These are phyloP conservation scores for Euproctis similis DNA, from an alignment of 2,888 invertebrate genomes.

Conservation along the genomic window DNA sequence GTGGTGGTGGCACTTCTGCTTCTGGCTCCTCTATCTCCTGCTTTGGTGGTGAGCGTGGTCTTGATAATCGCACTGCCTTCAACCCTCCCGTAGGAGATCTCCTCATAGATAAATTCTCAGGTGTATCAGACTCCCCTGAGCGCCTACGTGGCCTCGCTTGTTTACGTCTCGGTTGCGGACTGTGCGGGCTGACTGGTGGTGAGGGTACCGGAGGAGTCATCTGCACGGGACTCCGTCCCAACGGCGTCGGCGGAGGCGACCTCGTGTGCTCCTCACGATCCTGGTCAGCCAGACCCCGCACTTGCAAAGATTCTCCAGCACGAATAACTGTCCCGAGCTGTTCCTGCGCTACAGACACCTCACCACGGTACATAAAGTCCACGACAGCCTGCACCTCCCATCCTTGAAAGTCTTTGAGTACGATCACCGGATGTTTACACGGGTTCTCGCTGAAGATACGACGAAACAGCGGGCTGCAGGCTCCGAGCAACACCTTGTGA, in stretches of 20 bases:
- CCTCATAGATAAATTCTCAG: conserved; percentile 79
- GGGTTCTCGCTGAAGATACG: conserved; percentile 92
- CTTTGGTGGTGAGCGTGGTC: conserved; percentile 58
- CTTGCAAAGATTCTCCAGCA: conserved; percentile 91
- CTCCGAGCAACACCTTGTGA: conserved; percentile 93
- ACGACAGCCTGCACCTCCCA: conserved; percentile 93
- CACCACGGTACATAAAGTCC: conserved; percentile 95
- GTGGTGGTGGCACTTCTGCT: conserved; percentile 74
- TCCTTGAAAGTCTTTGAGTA: conserved; percentile 90
- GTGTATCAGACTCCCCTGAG: conserved; percentile 81
- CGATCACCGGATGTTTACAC: conserved; percentile 95
- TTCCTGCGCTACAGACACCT: conserved; percentile 91
- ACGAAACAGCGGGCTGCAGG: conserved; percentile 92
- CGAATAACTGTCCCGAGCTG: conserved; percentile 88
- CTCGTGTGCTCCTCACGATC: conserved; percentile 62
- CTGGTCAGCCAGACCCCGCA: conserved; percentile 84
- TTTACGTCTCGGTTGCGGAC: conserved; percentile 88
- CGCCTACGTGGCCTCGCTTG: conserved; percentile 90
- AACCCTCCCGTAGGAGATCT: conserved; percentile 61
- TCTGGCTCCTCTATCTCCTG: conserved; percentile 59
- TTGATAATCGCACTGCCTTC: conserved; percentile 58
- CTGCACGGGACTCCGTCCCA: conserved; percentile 64
- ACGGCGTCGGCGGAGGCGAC: conserved; percentile 55
- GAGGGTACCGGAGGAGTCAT: conserved; percentile 60
- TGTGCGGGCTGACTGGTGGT: conserved; percentile 77